Conservation (phyloP, 2,113 vertebrate genomes). For the Noturus placidus region DNA sequence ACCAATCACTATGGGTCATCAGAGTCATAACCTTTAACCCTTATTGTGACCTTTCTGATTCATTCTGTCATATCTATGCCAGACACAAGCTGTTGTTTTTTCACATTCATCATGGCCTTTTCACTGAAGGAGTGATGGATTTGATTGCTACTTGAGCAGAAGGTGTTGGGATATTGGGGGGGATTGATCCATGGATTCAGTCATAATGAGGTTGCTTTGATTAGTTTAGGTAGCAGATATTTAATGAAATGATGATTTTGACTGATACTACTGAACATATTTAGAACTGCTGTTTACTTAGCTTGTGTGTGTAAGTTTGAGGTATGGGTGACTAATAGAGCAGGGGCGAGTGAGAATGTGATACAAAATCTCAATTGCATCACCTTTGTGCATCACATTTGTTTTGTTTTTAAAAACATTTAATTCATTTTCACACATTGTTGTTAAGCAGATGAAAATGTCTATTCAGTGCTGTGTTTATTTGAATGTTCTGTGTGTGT, state of each 20-base stretch:
- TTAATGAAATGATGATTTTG: constrained; percentile 71
- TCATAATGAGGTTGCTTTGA: constrained; percentile 69
- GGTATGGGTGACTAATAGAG: not conserved
- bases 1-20: constrained; percentile 29
- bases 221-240: constrained; percentile 72
- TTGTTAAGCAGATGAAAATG: not conserved
- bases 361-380: not conserved
- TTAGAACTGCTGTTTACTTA: constrained; percentile 62
- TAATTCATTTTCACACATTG: not conserved
- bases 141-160: constrained; percentile 67
- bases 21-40: constrained; percentile 42
- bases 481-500: constrained; percentile 36
- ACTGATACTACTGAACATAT: constrained; percentile 71
- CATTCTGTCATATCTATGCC: constrained; percentile 25
- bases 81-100: constrained; percentile 42
- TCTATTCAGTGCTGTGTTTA: not conserved
- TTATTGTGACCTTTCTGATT: constrained; percentile 47
- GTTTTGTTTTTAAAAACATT: not conserved
- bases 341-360: not conserved
- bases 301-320: constrained; percentile 44
- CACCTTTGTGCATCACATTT: not conserved
- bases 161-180: constrained; percentile 4
- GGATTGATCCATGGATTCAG: constrained; percentile 31
- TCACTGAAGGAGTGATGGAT: constrained; percentile 27
- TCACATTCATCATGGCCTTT: constrained; percentile 48